Evolutionary conservation across 1,140 invertebrate species (phyloP), one percentile per base, ranked within the genome.

Genomic region (Orchestia grillus): DNA sequence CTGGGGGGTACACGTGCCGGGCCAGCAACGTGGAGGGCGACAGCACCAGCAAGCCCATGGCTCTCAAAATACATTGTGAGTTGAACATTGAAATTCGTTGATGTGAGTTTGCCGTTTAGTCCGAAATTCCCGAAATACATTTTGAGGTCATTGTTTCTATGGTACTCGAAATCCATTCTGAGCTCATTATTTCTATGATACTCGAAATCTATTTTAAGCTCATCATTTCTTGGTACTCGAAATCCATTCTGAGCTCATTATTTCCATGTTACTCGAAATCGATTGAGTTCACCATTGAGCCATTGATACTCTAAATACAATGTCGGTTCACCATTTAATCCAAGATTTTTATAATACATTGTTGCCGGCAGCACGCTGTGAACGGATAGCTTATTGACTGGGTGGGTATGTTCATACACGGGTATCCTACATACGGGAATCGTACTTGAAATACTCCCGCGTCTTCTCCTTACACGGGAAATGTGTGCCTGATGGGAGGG

Each of bases 1-100:
- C 98, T 1, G 98, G 98, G 15, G 98, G 98, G 97, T 99, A 99
- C 97, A 98, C 98, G 41, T 98, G 98, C 97, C 97, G 98, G 15
- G 98, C 98, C 28, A 97, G 97, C 95, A 98, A 98, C 97, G 97
- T 97, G 45, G 97, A 98, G 97, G 98, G 98, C n/a, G 98, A 98
- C 97, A 98, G 98, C 11, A 97, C 97, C 57, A 98, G 98, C 97
- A 96, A 96, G 77, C 53, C 95, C 40, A 91, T 97, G 87, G 57
- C 96, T 6, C 96, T 97, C 28, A 96, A 97, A 57, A 96, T 97
- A 57, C 96, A 91, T 16, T 96, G 96, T 96, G 90, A 96, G 87
- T 96, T 87, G 16, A 95, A 57, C 11, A 8, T 77, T 77, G 3
- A 77, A 36, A 53, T 53, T 36, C 36, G 28, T 77, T 77, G 15